Percentiles rank a stretch among this genome's conserved stretches.
These are phyloP conservation scores for Cantharis flavilabris DNA, from an alignment of 2,888 invertebrate genomes.

Conservation along the genomic window DNA sequence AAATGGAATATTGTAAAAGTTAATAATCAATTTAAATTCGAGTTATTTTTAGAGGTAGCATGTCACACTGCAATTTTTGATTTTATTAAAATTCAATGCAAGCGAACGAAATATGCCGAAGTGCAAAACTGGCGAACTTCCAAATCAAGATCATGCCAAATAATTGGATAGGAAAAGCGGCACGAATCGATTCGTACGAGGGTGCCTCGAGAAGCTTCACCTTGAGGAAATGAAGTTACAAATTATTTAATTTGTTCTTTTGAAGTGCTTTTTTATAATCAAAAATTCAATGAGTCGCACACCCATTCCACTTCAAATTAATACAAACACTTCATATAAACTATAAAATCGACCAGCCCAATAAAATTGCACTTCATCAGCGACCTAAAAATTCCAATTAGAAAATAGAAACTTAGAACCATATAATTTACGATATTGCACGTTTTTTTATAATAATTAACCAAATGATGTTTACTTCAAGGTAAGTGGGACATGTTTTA, in stretches of 20 bases:
- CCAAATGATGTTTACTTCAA: slow-evolving; percentile 9
- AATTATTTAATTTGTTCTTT: background rate
- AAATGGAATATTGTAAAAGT: background rate
- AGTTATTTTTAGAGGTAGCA: background rate
- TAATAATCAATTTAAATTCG: background rate
- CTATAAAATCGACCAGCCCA: background rate
- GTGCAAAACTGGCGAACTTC: slow-evolving; percentile 8
- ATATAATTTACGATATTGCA: background rate
- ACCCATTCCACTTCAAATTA: background rate
- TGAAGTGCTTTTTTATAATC: background rate
- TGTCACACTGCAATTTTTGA: background rate
- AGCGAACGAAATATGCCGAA: background rate
- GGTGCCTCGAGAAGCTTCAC: background rate
- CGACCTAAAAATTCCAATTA: background rate
- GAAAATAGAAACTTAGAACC: background rate
- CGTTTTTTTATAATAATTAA: background rate
- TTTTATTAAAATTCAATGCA: background rate
- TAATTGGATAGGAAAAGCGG: background rate
- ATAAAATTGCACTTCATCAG: background rate
- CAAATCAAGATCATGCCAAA: background rate
- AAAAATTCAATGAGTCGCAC: background rate
- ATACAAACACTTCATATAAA: background rate
- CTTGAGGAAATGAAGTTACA: background rate
- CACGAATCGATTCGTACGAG: background rate
- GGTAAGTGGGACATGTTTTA: slow-evolving; percentile 26